phyloP scores from a whole-genome alignment of 2,797 vertebrate species.

The Melanotaenia nigrans region DNA sequence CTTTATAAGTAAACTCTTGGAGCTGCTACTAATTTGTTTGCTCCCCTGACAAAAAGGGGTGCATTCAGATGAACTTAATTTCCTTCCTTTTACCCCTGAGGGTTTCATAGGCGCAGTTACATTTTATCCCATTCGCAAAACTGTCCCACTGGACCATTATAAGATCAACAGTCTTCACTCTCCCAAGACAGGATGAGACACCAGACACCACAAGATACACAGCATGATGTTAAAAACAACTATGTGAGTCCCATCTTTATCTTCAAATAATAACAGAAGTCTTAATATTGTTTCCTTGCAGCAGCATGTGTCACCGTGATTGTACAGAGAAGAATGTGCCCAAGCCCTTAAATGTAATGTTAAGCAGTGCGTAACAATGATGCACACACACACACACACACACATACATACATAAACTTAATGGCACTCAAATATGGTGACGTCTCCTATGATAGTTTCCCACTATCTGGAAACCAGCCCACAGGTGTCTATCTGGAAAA shows the following conservation, averaged over 20 bases:
- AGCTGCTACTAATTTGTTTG: constrained; percentile 44
- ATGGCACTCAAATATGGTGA: background rate
- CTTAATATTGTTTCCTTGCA: constrained; percentile 3
- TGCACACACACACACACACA: background rate
- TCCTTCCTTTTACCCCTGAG: constrained; percentile 40
- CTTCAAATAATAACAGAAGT: constrained; percentile 63
- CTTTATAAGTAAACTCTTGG: background rate
- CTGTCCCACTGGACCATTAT: constrained; percentile 44
- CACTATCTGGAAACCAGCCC: constrained; percentile 19
- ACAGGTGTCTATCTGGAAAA: too few relatives aligned
- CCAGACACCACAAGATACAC: constrained; percentile 24
- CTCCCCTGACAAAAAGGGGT: constrained; percentile 12
- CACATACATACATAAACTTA: background rate
- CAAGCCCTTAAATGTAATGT: constrained; percentile 10
- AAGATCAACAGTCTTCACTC: constrained; percentile 45
- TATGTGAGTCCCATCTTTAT: constrained; percentile 44
- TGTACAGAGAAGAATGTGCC: constrained; percentile 8
- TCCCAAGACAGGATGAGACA: constrained; percentile 26
- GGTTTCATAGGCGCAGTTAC: constrained; percentile 24
- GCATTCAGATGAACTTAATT: constrained; percentile 51
- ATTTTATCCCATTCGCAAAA: constrained; percentile 51
- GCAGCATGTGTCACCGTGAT: background rate
- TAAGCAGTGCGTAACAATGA: background rate
- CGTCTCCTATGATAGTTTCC: constrained; percentile 13
- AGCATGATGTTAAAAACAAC: constrained; percentile 45